These are phyloP conservation scores for Zoanthus gigantus DNA, from an alignment of 92 coral and sea anemone species.

Conservation along the genomic window DNA sequence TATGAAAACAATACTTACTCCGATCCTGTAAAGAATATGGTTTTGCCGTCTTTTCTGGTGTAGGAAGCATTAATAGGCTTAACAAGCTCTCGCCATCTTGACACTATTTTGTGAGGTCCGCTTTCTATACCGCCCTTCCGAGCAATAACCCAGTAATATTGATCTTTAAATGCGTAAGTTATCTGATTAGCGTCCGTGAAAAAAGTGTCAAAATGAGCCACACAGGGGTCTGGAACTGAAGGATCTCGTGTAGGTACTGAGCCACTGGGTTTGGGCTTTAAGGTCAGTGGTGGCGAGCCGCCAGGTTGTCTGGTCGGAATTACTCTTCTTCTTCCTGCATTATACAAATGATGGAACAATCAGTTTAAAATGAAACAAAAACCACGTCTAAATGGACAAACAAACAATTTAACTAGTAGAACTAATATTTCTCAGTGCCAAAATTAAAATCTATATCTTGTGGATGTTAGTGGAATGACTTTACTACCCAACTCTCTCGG, in stretches of 20 bases:
- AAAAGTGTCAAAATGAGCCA: constrained; percentile 48
- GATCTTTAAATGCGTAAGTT: constrained; percentile 86
- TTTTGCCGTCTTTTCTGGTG: constrained; percentile 68
- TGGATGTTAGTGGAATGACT: too few species aligned
- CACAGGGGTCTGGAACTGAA: constrained; percentile 45
- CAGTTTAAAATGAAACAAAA: background rate
- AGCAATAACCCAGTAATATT: constrained; percentile 85
- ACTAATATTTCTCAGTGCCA: too few species aligned
- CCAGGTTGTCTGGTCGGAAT: background rate
- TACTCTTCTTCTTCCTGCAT: constrained; percentile 4
- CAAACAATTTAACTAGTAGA: too few species aligned
- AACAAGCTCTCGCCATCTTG: constrained; percentile 79
- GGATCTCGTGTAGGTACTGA: constrained; percentile 43
- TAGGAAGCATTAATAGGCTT: constrained; percentile 86
- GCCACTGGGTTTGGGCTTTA: background rate
- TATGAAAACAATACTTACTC: constrained; percentile 27
- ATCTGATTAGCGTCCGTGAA: constrained; percentile 58
- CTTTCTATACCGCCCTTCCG: constrained; percentile 69
- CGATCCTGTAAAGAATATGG: constrained; percentile 83
- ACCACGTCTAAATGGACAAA: background rate
- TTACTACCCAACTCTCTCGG: too few species aligned
- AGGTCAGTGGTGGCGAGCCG: background rate
- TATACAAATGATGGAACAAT: background rate
- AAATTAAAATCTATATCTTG: too few species aligned
- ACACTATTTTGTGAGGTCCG: constrained; percentile 68